Evolutionary conservation across 23 tunicate genomes (phyloP).

Genomic region (Botrylloides violaceus): DNA sequence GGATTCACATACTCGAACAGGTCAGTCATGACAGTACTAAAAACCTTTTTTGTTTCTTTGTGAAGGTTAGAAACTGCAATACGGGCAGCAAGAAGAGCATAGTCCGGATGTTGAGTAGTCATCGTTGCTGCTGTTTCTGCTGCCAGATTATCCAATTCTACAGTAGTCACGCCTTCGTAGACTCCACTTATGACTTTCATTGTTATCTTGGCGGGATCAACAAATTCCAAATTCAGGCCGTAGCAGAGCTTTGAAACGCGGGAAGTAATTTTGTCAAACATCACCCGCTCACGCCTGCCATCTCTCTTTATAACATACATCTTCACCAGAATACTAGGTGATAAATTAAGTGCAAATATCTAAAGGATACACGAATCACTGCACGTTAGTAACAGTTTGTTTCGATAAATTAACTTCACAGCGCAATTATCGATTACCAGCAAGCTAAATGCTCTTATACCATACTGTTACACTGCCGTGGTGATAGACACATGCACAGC

Average conservation of each 20-base stretch:
- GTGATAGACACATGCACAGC: too few relatives aligned
- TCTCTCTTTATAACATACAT: slow-evolving; percentile 28
- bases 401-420: neutral
- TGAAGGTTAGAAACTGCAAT: slow-evolving; percentile 94
- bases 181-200: slow-evolving; percentile 94
- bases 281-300: slow-evolving; percentile 90
- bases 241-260: slow-evolving; percentile 92
- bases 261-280: slow-evolving; percentile 98
- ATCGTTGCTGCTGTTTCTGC: slow-evolving; percentile 99
- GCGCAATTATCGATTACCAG: too few relatives aligned
- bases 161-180: slow-evolving; percentile 96
- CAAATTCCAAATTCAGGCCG: slow-evolving; percentile 89
- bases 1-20: slow-evolving; percentile 76
- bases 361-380: neutral
- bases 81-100: slow-evolving; percentile 99
- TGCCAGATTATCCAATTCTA: slow-evolving; percentile 88
- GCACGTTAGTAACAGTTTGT: neutral
- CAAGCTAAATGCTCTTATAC: too few relatives aligned
- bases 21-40: slow-evolving; percentile 88
- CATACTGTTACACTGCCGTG: too few relatives aligned
- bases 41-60: slow-evolving; percentile 94
- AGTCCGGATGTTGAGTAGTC: slow-evolving; percentile 99
- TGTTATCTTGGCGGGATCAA: slow-evolving; percentile 93
- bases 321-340: too few relatives aligned
- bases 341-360: too few relatives aligned